phyloP scores from a whole-genome alignment of 2,797 vertebrate genomes.

The Hippocampus kuda region DNA sequence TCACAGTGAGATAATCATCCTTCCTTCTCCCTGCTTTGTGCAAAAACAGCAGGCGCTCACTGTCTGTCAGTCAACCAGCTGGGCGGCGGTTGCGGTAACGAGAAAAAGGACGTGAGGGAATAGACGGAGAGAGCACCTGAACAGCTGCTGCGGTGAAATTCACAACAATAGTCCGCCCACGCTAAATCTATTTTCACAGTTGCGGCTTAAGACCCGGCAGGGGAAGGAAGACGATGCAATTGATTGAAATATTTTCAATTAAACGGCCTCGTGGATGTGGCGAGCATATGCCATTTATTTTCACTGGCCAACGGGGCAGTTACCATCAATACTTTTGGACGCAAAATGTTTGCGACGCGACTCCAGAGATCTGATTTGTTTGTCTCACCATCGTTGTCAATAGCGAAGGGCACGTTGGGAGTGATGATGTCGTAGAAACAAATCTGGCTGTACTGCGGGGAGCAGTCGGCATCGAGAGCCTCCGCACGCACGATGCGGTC shows the following conservation, averaged over 20 bases:
- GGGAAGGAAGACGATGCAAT: conserved; percentile 7
- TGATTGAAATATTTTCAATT: not conserved
- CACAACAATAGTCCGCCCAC: conserved; percentile 35
- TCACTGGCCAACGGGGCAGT: not conserved
- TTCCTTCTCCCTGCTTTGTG: conserved; percentile 33
- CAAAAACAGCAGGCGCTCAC: not conserved
- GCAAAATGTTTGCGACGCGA: not conserved
- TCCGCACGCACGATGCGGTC: conserved; percentile 89
- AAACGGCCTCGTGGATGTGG: not conserved
- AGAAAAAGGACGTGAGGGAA: conserved; percentile 9
- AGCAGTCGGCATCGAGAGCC: conserved; percentile 96
- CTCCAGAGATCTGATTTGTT: not conserved
- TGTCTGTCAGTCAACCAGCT: conserved; percentile 11
- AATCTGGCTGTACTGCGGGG: conserved; percentile 98
- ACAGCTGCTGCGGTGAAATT: conserved; percentile 28
- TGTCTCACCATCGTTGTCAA: conserved; percentile 90
- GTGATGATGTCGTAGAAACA: conserved; percentile 99
- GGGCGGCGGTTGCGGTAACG: conserved; percentile 22
- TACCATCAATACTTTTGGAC: not conserved
- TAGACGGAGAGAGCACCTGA: conserved; percentile 15
- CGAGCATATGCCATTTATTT: not conserved
- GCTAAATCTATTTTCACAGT: conserved; percentile 39
- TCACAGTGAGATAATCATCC: conserved; percentile 44
- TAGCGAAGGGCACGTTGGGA: conserved; percentile 91
- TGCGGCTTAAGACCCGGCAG: conserved; percentile 39